Conservation (phyloP, 2,888 invertebrate species). For the Mechanitis messenoides region DNA sequence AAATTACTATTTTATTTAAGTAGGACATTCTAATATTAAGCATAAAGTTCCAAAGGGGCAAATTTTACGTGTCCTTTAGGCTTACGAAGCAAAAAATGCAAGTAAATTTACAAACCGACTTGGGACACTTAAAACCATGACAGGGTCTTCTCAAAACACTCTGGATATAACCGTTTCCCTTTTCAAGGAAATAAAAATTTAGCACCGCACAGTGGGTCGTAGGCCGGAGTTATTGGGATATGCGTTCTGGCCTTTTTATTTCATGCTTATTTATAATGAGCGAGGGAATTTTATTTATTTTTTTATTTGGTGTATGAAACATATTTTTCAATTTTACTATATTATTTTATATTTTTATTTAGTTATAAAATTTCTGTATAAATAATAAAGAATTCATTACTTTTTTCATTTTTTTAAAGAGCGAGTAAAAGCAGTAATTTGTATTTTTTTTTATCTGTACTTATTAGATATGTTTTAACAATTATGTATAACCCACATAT, state of each 20-base stretch:
- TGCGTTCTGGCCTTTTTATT: constrained; percentile 14
- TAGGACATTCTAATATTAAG: background rate
- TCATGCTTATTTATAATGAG: constrained; percentile 1
- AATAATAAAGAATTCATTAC: too few species aligned
- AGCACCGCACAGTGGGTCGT: constrained; percentile 54
- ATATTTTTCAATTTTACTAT: too few species aligned
- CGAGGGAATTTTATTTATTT: background rate
- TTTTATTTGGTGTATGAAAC: too few species aligned
- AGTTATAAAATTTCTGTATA: too few species aligned
- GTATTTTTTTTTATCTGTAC: too few species aligned
- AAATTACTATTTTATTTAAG: background rate
- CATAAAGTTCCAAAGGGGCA: background rate
- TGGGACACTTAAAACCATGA: constrained; percentile 33
- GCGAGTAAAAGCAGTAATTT: too few species aligned
- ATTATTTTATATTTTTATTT: too few species aligned
- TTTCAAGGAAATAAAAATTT: constrained; percentile 60
- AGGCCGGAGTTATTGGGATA: constrained; percentile 46
- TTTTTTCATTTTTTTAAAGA: too few species aligned
- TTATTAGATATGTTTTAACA: too few species aligned
- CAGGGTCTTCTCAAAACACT: constrained; percentile 48
- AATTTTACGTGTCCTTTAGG: background rate
- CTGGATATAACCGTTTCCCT: constrained; percentile 64
- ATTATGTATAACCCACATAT: too few species aligned
- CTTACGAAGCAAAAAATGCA: constrained; percentile 15
- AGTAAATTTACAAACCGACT: constrained; percentile 38